These are phyloP conservation scores for Macaca fascicularis DNA, from an alignment of 2,113 vertebrate species.

Conservation along the genomic window T2T-MFA8v1.1 NC_088379.1:59517001-59517500, in stretches of 20 bases:
- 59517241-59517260: background rate
- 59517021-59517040: background rate
- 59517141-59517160: background rate
- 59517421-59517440: background rate
- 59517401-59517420: conserved; percentile 6
- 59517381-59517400: background rate
- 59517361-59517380: background rate
- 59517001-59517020: background rate
- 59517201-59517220: background rate
- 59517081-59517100: background rate
- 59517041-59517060: background rate
- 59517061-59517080: background rate
- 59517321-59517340: background rate
- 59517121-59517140: background rate
- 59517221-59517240: background rate
- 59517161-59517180: background rate
- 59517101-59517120: background rate
- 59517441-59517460: background rate
- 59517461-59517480: background rate
- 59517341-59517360: background rate
- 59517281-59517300: background rate
- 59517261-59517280: background rate
- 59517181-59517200: background rate
- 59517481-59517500: background rate
- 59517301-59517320: background rate